phyloP scores from a whole-genome alignment of 2,888 invertebrate genomes.

The Drosophila macrospina region DNA sequence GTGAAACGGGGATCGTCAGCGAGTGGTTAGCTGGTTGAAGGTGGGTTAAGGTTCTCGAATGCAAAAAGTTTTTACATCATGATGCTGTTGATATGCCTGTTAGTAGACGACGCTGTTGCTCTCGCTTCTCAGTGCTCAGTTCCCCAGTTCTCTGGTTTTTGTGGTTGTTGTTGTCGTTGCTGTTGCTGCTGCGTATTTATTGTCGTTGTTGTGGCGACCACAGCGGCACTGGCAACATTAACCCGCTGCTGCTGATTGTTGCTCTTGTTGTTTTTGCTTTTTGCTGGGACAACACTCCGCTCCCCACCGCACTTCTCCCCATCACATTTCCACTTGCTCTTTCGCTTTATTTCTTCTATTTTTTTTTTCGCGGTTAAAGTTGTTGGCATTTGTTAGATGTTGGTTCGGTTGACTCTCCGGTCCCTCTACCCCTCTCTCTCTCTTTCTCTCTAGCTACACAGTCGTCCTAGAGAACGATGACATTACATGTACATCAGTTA shows the following conservation, averaged over 20 bases:
- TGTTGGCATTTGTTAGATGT: slow-evolving; percentile 69
- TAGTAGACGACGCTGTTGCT: slow-evolving; percentile 48
- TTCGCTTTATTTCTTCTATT: slow-evolving; percentile 13
- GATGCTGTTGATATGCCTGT: slow-evolving; percentile 76
- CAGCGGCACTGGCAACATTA: slow-evolving; percentile 53
- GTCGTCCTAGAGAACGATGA: slow-evolving; percentile 46
- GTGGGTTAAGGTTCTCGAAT: slow-evolving; percentile 58
- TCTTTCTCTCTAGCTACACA: neutral
- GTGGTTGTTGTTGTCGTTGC: slow-evolving; percentile 13
- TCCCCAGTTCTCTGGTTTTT: slow-evolving; percentile 19
- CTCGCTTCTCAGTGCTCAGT: slow-evolving; percentile 5
- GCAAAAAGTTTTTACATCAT: slow-evolving; percentile 82
- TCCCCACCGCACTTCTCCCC: neutral
- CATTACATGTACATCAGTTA: slow-evolving; percentile 64
- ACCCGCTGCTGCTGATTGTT: slow-evolving; percentile 39
- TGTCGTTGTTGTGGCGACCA: slow-evolving; percentile 67
- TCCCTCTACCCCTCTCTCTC: neutral
- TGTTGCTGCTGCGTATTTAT: slow-evolving; percentile 66
- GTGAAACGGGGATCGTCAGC: neutral
- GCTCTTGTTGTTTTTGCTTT: slow-evolving; percentile 32
- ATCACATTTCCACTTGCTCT: slow-evolving; percentile 15
- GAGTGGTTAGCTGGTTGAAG: slow-evolving; percentile 51
- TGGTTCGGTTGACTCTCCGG: neutral
- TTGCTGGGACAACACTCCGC: slow-evolving; percentile 27
- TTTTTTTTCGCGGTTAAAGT: slow-evolving; percentile 72